phyloP scores from a whole-genome alignment of 2,113 vertebrate genomes.

The Oryzias curvinotus region DNA sequence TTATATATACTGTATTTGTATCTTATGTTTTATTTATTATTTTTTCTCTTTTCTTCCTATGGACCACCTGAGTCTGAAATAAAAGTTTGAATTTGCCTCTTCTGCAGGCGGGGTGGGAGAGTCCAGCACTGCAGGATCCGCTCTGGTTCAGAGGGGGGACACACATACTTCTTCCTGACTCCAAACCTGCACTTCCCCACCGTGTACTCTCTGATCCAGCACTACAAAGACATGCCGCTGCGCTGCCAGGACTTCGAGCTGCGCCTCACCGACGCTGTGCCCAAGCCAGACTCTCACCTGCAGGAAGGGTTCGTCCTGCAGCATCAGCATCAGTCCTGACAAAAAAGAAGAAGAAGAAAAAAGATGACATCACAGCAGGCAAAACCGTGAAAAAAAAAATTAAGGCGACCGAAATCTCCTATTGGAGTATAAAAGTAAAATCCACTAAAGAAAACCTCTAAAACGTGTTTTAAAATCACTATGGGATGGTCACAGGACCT shows the following conservation, averaged over 20 bases:
- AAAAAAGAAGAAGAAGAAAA: background rate
- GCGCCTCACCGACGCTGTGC: conserved; percentile 88
- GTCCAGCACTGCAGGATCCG: conserved; percentile 96
- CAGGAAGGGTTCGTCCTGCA: conserved; percentile 80
- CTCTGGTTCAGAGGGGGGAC: conserved; percentile 77
- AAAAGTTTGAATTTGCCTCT: too few relatives aligned
- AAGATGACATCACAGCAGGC: background rate
- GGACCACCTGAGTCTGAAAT: too few relatives aligned
- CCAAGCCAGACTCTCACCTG: conserved; percentile 85
- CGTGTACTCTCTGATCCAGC: conserved; percentile 87
- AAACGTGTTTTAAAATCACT: too few relatives aligned
- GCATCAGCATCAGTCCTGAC: background rate
- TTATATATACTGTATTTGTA: too few relatives aligned
- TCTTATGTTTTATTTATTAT: too few relatives aligned
- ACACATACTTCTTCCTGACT: conserved; percentile 85
- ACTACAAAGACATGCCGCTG: conserved; percentile 89
- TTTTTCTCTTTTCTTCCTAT: too few relatives aligned
- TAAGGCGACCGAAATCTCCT: too few relatives aligned
- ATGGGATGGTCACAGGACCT: too few relatives aligned
- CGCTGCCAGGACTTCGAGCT: conserved; percentile 93
- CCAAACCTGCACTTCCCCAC: conserved; percentile 88
- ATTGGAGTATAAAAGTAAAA: too few relatives aligned
- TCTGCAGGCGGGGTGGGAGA: conserved; percentile 84
- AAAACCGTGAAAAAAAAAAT: too few relatives aligned
- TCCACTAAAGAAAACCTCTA: too few relatives aligned